Base-by-base conservation (phyloP, 2,888 invertebrate species). In the Andrena trimmerana region DNA sequence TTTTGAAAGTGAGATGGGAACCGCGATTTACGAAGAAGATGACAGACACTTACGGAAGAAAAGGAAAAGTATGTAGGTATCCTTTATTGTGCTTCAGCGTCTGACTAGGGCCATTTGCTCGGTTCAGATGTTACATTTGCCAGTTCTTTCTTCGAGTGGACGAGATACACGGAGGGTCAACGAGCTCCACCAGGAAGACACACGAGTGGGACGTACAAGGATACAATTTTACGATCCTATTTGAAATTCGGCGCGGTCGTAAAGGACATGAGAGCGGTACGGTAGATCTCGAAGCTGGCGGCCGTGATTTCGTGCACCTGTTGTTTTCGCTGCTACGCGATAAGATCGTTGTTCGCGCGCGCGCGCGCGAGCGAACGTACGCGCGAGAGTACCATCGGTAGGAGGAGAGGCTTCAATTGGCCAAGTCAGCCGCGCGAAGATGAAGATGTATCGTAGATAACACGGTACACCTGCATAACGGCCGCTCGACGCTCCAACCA, bases 381-480 rank as follows among this genome's bases (percentile, higher is more conserved):
- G 52, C 27, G 50, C 60, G 67, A n/a, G 52, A 42, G 50, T 29
- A 63, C 36, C 63, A 27, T 59, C 42, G 73, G 59, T 20, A 31
- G 62, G 36, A 70, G 65, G 33, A 69, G 62, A 13, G 60, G 33
- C 75, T 77, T 36, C 75, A 74, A 75, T 73, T 71, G 77, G 69
- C 70, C 71, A 36, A 79, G 79, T 73, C 77, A 78, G 81, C 60
- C 65, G 65, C 67, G 86, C 81, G 68, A 70, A 78, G 88, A 88
- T 88, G 83, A 89, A 88, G 88, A 88, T 89, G 78, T 88, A 88
- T 88, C 85, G 87, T 83, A 85, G 89, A 88, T 88, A 88, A 89
- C 74, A 66, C 67, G 31, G 59, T 81, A 81, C 88, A 83, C 86
- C 88, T 85, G 87, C 82, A 66, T 75, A 89, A 87, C 83, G 72